These are phyloP conservation scores for Drosophila borborema DNA, from an alignment of 2,888 invertebrate species.

Conservation along the genomic window DNA sequence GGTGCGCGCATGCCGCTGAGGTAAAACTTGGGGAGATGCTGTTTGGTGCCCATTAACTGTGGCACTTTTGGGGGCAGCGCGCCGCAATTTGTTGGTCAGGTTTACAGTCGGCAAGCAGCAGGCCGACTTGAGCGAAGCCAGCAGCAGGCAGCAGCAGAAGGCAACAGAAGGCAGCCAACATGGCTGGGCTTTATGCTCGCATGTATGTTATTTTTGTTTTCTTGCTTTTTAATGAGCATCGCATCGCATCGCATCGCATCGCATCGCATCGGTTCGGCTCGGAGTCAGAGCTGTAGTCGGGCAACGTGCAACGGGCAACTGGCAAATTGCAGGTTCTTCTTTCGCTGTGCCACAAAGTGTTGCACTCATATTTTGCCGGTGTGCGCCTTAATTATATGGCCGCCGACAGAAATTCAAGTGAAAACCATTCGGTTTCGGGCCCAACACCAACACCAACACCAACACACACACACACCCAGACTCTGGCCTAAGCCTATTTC, in stretches of 20 bases:
- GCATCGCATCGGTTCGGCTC: conserved; percentile 48
- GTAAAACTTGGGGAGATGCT: conserved; percentile 51
- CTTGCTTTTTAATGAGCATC: conserved; percentile 71
- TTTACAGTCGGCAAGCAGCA: conserved; percentile 41
- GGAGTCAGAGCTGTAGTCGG: conserved; percentile 13
- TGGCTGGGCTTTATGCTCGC: conserved; percentile 47
- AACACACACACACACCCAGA: neutral
- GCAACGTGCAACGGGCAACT: conserved; percentile 43
- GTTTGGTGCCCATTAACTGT: conserved; percentile 76
- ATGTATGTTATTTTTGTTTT: conserved; percentile 48
- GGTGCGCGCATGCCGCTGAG: conserved; percentile 23
- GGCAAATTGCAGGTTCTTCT: conserved; percentile 72
- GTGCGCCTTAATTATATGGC: conserved; percentile 77
- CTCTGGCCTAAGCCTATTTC: conserved; percentile 70
- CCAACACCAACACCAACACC: conserved; percentile 7
- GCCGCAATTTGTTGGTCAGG: conserved; percentile 75
- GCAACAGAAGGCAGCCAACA: conserved; percentile 29
- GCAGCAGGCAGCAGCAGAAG: conserved; percentile 4
- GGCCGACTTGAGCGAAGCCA: neutral
- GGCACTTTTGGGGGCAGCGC: conserved; percentile 74
- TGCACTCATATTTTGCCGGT: conserved; percentile 78
- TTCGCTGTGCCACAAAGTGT: conserved; percentile 58
- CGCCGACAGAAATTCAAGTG: conserved; percentile 78
- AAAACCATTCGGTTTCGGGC: conserved; percentile 58
- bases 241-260: conserved; percentile 38